Percentiles rank a stretch among this genome's conserved stretches.
These are phyloP conservation scores for Pipistrellus pipistrellus DNA, from an alignment of 2,797 vertebrate genomes.

Conservation along the genomic window DNA sequence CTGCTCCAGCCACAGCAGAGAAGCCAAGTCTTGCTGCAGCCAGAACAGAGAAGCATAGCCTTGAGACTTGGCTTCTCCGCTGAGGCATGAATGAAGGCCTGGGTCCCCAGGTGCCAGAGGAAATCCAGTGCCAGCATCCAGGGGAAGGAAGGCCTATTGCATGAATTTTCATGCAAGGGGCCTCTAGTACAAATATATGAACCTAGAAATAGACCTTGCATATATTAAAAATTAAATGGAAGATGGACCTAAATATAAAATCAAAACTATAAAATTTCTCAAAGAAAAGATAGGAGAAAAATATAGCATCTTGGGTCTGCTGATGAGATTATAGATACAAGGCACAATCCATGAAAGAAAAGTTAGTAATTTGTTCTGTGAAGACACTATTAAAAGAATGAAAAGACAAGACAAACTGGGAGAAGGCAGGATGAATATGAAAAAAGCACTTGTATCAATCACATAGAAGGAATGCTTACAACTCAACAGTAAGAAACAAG, in stretches of 20 bases:
- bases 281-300: slow-evolving; percentile 7
- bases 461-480: background rate
- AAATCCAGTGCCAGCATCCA: too few species aligned
- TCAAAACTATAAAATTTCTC: background rate
- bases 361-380: background rate
- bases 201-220: background rate
- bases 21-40: too few species aligned
- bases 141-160: too few species aligned
- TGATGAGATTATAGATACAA: background rate
- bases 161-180: too few species aligned
- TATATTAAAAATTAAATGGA: background rate
- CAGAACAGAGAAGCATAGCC: too few species aligned
- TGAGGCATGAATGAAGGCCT: too few species aligned
- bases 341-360: background rate
- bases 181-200: background rate
- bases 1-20: too few species aligned
- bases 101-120: too few species aligned
- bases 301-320: background rate
- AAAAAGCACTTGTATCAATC: background rate
- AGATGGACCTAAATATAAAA: background rate
- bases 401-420: background rate
- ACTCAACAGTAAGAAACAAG: background rate
- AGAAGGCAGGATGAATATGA: background rate
- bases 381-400: background rate
- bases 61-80: too few species aligned